These are phyloP conservation scores for Papilio machaon DNA, from an alignment of 1,140 invertebrate genomes.

Conservation along the genomic window DNA sequence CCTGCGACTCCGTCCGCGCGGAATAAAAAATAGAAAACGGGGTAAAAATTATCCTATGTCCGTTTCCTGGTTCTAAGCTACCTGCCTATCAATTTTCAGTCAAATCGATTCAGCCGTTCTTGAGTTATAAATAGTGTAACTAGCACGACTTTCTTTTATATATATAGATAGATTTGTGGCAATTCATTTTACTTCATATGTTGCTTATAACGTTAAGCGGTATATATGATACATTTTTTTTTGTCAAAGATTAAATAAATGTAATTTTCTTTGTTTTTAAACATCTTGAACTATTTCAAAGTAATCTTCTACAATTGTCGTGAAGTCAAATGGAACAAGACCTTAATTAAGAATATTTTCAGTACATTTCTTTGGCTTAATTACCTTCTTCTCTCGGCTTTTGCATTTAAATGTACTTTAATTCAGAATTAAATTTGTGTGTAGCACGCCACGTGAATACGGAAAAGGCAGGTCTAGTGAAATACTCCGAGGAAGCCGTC, in stretches of 20 bases:
- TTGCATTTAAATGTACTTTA: conserved; percentile 75
- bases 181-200: too few species aligned
- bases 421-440: conserved; percentile 70
- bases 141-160: too few species aligned
- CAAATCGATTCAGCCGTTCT: too few species aligned
- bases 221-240: too few species aligned
- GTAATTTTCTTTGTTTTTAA: conserved; percentile 2
- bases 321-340: conserved; percentile 42
- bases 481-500: conserved; percentile 38
- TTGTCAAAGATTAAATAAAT: neutral
- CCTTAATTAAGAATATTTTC: conserved; percentile 66
- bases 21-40: too few species aligned
- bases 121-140: too few species aligned
- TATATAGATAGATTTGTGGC: too few species aligned
- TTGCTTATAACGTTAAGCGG: too few species aligned
- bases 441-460: conserved; percentile 59
- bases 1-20: too few species aligned
- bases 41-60: too few species aligned
- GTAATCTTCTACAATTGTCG: conserved; percentile 14
- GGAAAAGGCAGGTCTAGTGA: conserved; percentile 42
- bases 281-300: neutral
- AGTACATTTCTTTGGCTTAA: conserved; percentile 70
- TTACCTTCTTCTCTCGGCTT: conserved; percentile 63
- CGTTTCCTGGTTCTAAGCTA: too few species aligned
- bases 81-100: too few species aligned